These are phyloP conservation scores for Erpetoichthys calabaricus DNA, from an alignment of 2,797 vertebrate genomes.

Conservation along the genomic window DNA sequence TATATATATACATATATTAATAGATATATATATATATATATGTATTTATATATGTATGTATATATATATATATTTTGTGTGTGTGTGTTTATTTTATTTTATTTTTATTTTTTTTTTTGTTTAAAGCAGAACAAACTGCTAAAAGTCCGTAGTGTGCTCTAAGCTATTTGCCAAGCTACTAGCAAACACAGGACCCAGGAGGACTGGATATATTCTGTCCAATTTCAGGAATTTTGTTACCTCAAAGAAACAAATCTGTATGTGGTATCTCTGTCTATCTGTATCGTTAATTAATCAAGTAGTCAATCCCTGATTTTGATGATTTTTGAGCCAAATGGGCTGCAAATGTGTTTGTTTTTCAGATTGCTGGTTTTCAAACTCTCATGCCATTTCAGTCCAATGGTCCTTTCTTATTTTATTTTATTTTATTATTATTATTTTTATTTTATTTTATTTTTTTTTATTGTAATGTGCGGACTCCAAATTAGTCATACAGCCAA, in stretches of 20 bases:
- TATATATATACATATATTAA: no score
- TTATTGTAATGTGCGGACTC: background rate
- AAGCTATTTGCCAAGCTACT: slow-evolving; percentile 35
- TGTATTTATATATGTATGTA: no score
- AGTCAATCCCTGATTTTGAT: slow-evolving; percentile 21
- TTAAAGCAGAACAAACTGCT: slow-evolving; percentile 14
- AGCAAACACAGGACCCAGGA: slow-evolving; percentile 48
- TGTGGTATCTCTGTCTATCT: slow-evolving; percentile 38
- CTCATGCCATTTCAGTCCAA: no score
- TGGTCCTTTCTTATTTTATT: no score
- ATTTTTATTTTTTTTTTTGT: slow-evolving; percentile 17
- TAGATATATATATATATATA: no score
- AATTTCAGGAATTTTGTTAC: slow-evolving; percentile 58
- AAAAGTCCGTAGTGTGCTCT: slow-evolving; percentile 13
- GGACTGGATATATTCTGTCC: slow-evolving; percentile 44
- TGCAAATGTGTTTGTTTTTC: no score
- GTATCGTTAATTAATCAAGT: slow-evolving; percentile 21
- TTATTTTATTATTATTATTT: no score
- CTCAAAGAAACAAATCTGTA: slow-evolving; percentile 49
- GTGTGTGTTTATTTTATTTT: no score
- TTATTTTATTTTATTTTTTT: no score
- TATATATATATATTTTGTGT: no score
- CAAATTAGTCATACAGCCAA: background rate
- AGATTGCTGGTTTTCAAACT: no score
- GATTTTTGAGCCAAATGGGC: slow-evolving; percentile 25